Evolutionary conservation across 2,113 vertebrate genomes (phyloP).

Genomic region (Tragelaphus scriptus): DNA sequence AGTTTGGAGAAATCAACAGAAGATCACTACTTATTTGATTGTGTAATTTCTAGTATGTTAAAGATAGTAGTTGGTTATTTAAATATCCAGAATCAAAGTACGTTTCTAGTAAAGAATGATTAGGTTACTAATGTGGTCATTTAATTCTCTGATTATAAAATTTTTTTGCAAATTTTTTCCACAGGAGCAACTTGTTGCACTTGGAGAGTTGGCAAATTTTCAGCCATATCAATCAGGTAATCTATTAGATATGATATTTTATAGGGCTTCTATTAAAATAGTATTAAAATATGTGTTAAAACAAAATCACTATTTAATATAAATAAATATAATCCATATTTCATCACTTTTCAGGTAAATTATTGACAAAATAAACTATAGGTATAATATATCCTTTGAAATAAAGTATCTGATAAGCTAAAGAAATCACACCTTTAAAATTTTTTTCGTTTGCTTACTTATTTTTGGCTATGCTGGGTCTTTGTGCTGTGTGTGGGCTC

Average conservation of each 20-base stretch:
- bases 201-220: slow-evolving; percentile 66
- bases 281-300: background rate
- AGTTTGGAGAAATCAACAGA: background rate
- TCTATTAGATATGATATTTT: background rate
- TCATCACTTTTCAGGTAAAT: slow-evolving; percentile 21
- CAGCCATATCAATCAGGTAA: slow-evolving; percentile 57
- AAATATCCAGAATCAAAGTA: background rate
- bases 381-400: slow-evolving; percentile 1
- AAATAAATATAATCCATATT: background rate
- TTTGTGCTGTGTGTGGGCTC: background rate
- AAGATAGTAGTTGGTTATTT: slow-evolving; percentile 5
- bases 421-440: background rate
- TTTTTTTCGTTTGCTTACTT: background rate
- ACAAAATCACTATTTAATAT: background rate
- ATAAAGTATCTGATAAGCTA: background rate
- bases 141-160: slow-evolving; percentile 41
- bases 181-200: slow-evolving; percentile 80
- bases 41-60: background rate
- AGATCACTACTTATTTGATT: background rate
- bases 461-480: background rate
- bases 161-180: slow-evolving; percentile 52
- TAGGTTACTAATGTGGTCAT: background rate
- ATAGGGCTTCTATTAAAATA: background rate
- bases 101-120: slow-evolving; percentile 1
- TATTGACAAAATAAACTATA: background rate